These are phyloP conservation scores for Sarcophaga variegata DNA, from an alignment of 2,888 invertebrate genomes.

Conservation along the genomic window DNA sequence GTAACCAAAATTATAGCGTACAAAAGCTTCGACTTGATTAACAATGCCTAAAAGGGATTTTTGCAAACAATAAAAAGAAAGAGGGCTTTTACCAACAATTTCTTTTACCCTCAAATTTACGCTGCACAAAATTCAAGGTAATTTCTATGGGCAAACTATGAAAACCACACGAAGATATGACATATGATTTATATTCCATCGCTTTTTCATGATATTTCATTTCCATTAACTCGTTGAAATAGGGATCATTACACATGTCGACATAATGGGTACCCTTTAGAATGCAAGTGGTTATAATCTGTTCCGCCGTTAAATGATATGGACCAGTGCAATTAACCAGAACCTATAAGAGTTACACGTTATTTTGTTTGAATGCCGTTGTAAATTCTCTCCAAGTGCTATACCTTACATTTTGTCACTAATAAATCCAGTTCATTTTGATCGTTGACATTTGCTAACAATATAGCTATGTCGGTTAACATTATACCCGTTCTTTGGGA, in stretches of 20 bases:
- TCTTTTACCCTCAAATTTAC: slow-evolving; percentile 85
- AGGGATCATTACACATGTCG: slow-evolving; percentile 94
- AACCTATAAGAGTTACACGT: slow-evolving; percentile 66
- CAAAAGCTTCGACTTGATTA: slow-evolving; percentile 68
- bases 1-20: slow-evolving; percentile 56
- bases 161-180: slow-evolving; percentile 94
- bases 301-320: slow-evolving; percentile 91
- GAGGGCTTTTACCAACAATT: neutral
- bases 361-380: neutral
- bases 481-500: slow-evolving; percentile 80
- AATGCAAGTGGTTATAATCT: slow-evolving; percentile 87
- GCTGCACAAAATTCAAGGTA: slow-evolving; percentile 87
- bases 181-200: slow-evolving; percentile 88
- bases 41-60: slow-evolving; percentile 64
- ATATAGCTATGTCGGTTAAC: slow-evolving; percentile 84
- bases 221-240: slow-evolving; percentile 92
- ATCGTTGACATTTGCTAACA: slow-evolving; percentile 89
- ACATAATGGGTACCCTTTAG: slow-evolving; percentile 90
- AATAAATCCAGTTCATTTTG: slow-evolving; percentile 88
- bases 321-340: slow-evolving; percentile 96
- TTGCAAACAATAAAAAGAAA: neutral
- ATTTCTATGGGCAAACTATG: slow-evolving; percentile 95
- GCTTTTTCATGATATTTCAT: slow-evolving; percentile 88
- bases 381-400: neutral
- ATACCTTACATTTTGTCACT: slow-evolving; percentile 88